Evolutionary conservation across 2,888 invertebrate genomes (phyloP).

Genomic region (Lasioglossum malachurum): DNA sequence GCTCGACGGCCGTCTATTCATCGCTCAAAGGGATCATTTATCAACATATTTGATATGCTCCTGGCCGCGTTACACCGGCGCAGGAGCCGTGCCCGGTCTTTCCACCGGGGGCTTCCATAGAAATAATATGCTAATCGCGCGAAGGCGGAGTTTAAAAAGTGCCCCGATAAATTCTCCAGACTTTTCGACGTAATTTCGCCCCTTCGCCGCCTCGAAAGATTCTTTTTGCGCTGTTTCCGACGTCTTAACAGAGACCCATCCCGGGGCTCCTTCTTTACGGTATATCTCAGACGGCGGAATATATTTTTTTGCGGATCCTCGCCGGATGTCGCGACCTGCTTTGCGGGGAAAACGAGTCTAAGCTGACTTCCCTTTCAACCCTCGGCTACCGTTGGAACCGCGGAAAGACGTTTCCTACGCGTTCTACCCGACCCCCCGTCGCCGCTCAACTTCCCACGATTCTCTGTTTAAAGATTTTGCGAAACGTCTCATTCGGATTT

Average conservation of each 20-base stretch:
- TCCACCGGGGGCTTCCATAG: constrained; percentile 75
- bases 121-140: constrained; percentile 84
- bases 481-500: too few species aligned
- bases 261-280: constrained; percentile 41
- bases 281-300: constrained; percentile 65
- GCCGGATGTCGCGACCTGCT: constrained; percentile 54
- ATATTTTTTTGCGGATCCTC: constrained; percentile 44
- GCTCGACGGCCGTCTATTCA: constrained; percentile 78
- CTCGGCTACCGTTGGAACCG: neutral
- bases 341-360: constrained; percentile 33
- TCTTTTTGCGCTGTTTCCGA: constrained; percentile 75
- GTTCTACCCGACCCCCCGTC: neutral
- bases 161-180: constrained; percentile 84
- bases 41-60: constrained; percentile 85
- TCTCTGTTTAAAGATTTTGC: neutral
- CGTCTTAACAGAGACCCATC: constrained; percentile 72
- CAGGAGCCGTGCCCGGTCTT: constrained; percentile 65
- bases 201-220: constrained; percentile 76
- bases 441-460: neutral
- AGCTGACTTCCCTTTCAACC: constrained; percentile 1
- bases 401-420: constrained; percentile 9
- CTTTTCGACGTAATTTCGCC: constrained; percentile 84
- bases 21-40: constrained; percentile 84
- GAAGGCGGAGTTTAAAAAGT: constrained; percentile 85
- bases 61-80: constrained; percentile 72